These are phyloP conservation scores for Onychomys torridus DNA, from an alignment of 2,797 vertebrate genomes.

Conservation along the genomic window DNA sequence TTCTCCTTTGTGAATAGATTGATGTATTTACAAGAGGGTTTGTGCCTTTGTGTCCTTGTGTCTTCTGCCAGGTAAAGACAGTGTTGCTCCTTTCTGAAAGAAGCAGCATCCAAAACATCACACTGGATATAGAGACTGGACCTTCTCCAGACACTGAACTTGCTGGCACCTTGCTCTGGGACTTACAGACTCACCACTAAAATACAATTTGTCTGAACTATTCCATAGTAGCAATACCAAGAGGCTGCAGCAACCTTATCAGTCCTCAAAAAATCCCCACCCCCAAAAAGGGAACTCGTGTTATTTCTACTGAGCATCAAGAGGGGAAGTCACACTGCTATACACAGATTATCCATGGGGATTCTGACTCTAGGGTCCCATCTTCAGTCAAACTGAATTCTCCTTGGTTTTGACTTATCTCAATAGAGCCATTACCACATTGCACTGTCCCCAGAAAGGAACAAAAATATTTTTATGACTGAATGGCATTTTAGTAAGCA, in stretches of 20 bases:
- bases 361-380: neutral
- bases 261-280: neutral
- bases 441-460: neutral
- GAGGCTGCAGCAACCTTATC: neutral
- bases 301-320: neutral
- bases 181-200: neutral
- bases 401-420: neutral
- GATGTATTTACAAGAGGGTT: neutral
- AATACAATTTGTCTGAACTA: neutral
- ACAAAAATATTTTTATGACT: slow-evolving; percentile 39
- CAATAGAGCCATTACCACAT: neutral
- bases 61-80: neutral
- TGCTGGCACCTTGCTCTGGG: neutral
- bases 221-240: neutral
- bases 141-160: neutral
- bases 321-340: neutral
- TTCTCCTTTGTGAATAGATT: neutral
- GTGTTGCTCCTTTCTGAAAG: neutral
- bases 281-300: neutral
- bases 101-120: neutral
- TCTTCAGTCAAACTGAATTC: neutral
- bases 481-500: slow-evolving; percentile 20
- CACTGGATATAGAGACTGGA: neutral
- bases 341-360: neutral
- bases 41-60: neutral